Evolutionary conservation across 2,113 vertebrate species (phyloP), one percentile per base, ranked within the genome.

Genomic region (Oreochromis niloticus): DNA sequence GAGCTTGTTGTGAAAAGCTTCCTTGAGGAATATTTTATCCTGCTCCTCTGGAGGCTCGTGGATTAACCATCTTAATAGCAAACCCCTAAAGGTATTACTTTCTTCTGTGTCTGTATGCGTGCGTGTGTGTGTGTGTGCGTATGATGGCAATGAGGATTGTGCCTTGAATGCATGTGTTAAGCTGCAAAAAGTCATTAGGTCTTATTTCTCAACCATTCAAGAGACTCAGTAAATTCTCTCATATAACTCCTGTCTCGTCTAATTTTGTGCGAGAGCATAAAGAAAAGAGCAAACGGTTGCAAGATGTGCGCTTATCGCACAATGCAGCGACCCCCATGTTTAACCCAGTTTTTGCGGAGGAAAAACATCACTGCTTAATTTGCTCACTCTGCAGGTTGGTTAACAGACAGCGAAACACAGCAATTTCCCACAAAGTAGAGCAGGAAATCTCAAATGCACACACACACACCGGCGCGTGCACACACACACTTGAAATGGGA

Each of bases 1-100:
- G 92, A 94, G 92, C 94, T 96, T 96, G 95, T 96, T 96, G 94
- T 96, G 95, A 92, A 94, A 96, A 94, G 91, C 92, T 94, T 95
- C 95, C 95, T 94, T 78, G 54, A 95, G 94, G 95, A 96, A 95
- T 95, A 95, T 95, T 95, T 94, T 93, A 92, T 92, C 87, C 92
- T 41, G 85, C 85, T 87, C 87, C 94, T 95, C 93, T 92, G 16
- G 83, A 93, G 93, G 90, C 92, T 82, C n/a, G 48, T 32, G 91
- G 95, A 96, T 96, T 96, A 96, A 92, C 91, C 89, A 91, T 95
- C 93, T 95, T 95, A 96, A 96, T 95, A 93, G 91, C 91, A 88
- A 92, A 59, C 83, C 93, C 95, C 94, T 85, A 90, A 93, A 94
- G 95, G 91, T 94, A 95, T 92, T 92, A 90, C 88, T 93, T 90